Percentiles rank a stretch among this genome's conserved stretches.
Evolutionary conservation across 1,140 invertebrate genomes (phyloP).

Genomic region (Heliconius melpomene): DNA sequence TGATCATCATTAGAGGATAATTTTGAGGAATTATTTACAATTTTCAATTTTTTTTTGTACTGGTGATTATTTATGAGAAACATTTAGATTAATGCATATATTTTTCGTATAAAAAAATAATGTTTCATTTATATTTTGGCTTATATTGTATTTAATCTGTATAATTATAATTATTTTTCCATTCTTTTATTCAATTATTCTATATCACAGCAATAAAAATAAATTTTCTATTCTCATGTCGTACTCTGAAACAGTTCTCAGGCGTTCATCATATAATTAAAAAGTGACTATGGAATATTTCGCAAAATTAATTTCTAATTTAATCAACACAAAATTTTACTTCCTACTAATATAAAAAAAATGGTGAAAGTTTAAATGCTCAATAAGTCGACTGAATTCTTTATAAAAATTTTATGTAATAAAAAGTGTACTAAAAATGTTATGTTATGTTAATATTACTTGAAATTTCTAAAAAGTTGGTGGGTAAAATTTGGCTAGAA

Average conservation of each 20-base stretch:
- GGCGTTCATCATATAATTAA: conserved; percentile 6
- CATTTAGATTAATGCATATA: too few species aligned
- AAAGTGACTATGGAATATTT: neutral
- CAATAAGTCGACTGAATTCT: neutral
- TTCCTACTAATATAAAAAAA: conserved; percentile 4
- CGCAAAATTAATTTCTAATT: conserved; percentile 1
- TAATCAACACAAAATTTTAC: neutral
- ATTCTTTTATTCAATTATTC: neutral
- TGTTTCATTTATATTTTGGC: neutral
- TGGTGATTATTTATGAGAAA: too few species aligned
- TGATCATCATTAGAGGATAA: too few species aligned
- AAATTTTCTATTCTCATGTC: neutral
- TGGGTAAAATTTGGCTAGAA: neutral
- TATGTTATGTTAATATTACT: neutral
- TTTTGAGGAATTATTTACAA: too few species aligned
- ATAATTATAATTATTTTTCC: neutral
- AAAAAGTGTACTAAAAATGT: conserved; percentile 2
- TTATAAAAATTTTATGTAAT: neutral
- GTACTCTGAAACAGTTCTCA: neutral
- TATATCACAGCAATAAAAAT: neutral
- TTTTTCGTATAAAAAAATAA: too few species aligned
- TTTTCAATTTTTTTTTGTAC: too few species aligned
- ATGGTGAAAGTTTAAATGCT: neutral
- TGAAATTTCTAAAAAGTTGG: neutral
- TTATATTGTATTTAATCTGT: neutral